Evolutionary conservation across 2,888 invertebrate species (phyloP), one percentile per base, ranked within the genome.

Genomic region (Bimastos eiseni): DNA sequence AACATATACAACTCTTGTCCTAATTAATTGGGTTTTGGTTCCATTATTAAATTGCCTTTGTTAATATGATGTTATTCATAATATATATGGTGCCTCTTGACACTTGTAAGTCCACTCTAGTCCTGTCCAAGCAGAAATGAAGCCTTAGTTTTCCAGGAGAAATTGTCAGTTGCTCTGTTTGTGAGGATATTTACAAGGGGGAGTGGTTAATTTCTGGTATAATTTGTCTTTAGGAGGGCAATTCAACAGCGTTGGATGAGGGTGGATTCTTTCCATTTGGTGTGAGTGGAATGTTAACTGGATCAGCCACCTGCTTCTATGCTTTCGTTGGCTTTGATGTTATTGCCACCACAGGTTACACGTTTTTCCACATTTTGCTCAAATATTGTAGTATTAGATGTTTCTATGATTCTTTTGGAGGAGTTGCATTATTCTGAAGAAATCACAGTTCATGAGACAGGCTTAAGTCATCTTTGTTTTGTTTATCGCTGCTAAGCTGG

Each of bases 261-360:
- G 98, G 98, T 0, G 98, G 98, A 4, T 98, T 98, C 95, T 96
- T 97, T 90, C 98, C 98, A 0, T 98, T 97, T 95, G 98, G 98
- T 0, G 94, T 98, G 70, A 96, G 97, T 0, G 98, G 95, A 21
- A 94, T 95, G 93, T 92, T 95, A 92, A 93, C 94, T 49, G 95
- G 95, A 21, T 95, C 95, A 30, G 95, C 95, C 19, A 95, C 95
- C 33, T 95, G 95, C 92, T 98, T 98, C 95, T 98, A 97, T 95
- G 98, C 98, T 33, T 99, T 98, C 95, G 98, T 99, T 15, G 98
- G 99, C 36, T 99, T 99, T 94, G 99, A 99, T 95, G 97, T 97
- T 93, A 97, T 96, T 90, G 96, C 96, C n/a, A 96, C 96, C 4
- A 96, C 96, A 92, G 96, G 96, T 93, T 86, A 70, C 88, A 30